A percentile compares a stretch with the other conserved stretches of the same genome.
phyloP scores from a whole-genome alignment of 2,797 vertebrate genomes.

The Novumbra hubbsi region DNA sequence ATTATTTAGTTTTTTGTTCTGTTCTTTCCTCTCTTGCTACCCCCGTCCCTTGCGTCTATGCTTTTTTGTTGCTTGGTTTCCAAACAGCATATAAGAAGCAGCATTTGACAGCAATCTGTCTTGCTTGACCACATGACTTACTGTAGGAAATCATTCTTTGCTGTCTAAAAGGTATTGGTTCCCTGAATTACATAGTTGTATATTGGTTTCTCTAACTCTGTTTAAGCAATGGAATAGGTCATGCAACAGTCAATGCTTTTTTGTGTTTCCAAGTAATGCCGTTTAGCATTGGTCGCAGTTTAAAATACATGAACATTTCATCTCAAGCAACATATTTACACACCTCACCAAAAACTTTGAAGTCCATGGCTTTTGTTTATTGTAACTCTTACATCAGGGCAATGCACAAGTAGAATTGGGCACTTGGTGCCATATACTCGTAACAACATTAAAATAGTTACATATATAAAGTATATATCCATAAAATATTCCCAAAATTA shows the following conservation, averaged over 20 bases:
- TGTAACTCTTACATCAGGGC: too few relatives aligned
- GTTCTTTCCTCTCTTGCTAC: constrained; percentile 23
- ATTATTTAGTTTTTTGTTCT: constrained; percentile 58
- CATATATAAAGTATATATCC: too few relatives aligned
- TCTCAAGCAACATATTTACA: too few relatives aligned
- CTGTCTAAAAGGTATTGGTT: background rate
- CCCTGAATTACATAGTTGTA: background rate
- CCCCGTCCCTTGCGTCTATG: constrained; percentile 18
- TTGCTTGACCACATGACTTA: background rate
- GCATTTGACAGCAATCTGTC: background rate
- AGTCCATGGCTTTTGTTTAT: too few relatives aligned
- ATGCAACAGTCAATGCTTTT: background rate
- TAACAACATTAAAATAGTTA: too few relatives aligned
- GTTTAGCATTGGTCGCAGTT: too few relatives aligned
- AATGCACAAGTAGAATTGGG: too few relatives aligned
- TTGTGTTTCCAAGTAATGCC: background rate
- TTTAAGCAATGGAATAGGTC: background rate
- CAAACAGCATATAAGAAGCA: background rate
- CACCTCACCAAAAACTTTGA: too few relatives aligned
- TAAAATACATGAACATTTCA: too few relatives aligned
- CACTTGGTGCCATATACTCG: too few relatives aligned
- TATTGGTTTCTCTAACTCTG: background rate
- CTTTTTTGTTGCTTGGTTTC: constrained; percentile 4
- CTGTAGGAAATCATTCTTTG: background rate
- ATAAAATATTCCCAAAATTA: too few relatives aligned